Conservation (phyloP, 2,797 vertebrate genomes). For the Centropyge bicolor region DNA sequence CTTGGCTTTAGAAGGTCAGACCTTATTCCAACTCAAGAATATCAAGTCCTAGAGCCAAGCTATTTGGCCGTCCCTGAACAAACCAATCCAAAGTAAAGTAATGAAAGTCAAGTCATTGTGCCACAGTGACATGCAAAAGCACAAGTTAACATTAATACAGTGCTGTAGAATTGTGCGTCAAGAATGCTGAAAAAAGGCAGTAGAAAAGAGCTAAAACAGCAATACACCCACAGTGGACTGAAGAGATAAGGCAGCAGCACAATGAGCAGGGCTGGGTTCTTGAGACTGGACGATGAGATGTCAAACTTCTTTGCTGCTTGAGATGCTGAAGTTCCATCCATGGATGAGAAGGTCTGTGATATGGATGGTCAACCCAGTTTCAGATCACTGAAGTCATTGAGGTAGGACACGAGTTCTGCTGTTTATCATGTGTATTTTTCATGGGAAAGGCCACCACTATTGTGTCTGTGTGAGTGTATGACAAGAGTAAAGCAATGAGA, state of each 20-base stretch:
- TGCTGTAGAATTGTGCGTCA: slow-evolving; percentile 51
- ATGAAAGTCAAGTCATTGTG: slow-evolving; percentile 60
- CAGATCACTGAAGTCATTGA: slow-evolving; percentile 20
- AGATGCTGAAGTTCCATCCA: slow-evolving; percentile 22
- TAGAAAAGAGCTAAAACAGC: slow-evolving; percentile 47
- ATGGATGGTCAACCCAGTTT: slow-evolving; percentile 24
- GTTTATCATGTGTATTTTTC: not conserved
- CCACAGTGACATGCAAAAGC: slow-evolving; percentile 77
- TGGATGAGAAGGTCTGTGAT: slow-evolving; percentile 16
- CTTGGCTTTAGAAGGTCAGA: slow-evolving; percentile 61
- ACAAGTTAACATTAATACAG: slow-evolving; percentile 41
- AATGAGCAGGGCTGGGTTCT: slow-evolving; percentile 13
- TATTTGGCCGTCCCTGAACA: slow-evolving; percentile 40
- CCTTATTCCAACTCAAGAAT: not conserved
- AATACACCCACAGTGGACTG: slow-evolving; percentile 69
- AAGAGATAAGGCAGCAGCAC: slow-evolving; percentile 47
- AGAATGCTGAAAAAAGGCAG: slow-evolving; percentile 26
- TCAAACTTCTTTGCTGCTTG: slow-evolving; percentile 37
- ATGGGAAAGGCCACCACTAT: slow-evolving; percentile 7
- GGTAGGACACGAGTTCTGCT: not conserved
- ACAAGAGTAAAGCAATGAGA: not conserved
- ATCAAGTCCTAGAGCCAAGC: slow-evolving; percentile 55
- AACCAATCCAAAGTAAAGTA: slow-evolving; percentile 48
- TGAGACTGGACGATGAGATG: slow-evolving; percentile 15
- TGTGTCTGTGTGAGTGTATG: not conserved